Evolutionary conservation across 2,888 invertebrate species (phyloP), one percentile per base, ranked within the genome.

Genomic region (Acrocera orbiculus): DNA sequence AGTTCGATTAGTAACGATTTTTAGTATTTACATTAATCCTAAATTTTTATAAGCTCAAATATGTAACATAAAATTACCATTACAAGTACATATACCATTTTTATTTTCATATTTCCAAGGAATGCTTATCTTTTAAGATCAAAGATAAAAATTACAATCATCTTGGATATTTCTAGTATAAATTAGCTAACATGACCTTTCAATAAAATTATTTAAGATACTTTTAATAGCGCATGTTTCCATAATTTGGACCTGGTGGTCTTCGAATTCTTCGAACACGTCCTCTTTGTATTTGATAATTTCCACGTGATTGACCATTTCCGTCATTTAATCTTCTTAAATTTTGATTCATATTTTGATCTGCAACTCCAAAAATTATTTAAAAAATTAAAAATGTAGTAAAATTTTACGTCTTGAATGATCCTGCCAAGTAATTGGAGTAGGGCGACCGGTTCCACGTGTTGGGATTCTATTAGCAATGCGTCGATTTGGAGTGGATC

Each of bases 401-500:
- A 17, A 13, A 40, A 32, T 11, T 8, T 37, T 34, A 9, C 41
- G 38, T 11, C 41, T 34, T 7, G 35, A 19, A n/a, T 38, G 32
- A 4, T 52, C 48, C 36, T 54, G 54, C 74, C 75, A 75, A 19
- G 73, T 61, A 41, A 75, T 75, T 1, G 74, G 74, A 9, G 71
- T 72, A 5, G 69, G 73, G 29, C 67, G 60, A 34, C 52, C 38
- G 54, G 63, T 36, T 53, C 48, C 13, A 48, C 52, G 44, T 38
- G 47, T 52, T 52, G 54, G 34, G n/a, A 59, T 47, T 44, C 51
- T 23, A 42, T 49, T 44, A 56, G 45, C 45, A 6, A 55, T 42
- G n/a, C 57, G 50, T 23, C 53, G 47, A 35, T 62, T 47, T 19
- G 55, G 53, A 25, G 49, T 55, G 38, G 49, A 44, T 10, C 53